A percentile compares a stretch with the other conserved stretches of the same genome.
Evolutionary conservation across 1,140 invertebrate genomes (phyloP).

Genomic region (Lasioglossum albipes): DNA sequence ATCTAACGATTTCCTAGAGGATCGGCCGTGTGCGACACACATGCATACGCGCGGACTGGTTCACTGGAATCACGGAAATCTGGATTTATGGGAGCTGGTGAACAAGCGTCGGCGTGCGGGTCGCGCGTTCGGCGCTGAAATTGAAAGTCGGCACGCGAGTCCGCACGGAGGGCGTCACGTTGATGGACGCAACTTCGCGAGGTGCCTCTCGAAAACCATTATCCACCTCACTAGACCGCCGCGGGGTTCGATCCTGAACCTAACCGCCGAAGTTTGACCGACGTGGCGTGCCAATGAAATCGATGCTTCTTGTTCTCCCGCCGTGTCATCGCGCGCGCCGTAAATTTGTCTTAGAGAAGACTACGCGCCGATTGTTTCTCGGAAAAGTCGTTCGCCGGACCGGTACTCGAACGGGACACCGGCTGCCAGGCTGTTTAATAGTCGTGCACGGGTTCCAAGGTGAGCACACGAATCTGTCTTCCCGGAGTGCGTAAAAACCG

Average conservation of each 20-base stretch:
- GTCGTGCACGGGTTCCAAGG: conserved; percentile 28
- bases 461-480: conserved; percentile 51
- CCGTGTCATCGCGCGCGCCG: not conserved
- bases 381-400: conserved; percentile 10
- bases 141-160: conserved; percentile 38
- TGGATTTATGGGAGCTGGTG: conserved; percentile 30
- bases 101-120: not conserved
- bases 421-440: too few relatives aligned
- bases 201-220: not conserved
- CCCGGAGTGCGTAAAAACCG: conserved; percentile 47
- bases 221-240: not conserved
- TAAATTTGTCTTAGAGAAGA: not conserved
- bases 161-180: not conserved
- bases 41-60: conserved; percentile 20
- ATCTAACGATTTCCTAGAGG: conserved; percentile 5
- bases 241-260: too few relatives aligned
- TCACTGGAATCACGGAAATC: conserved; percentile 44
- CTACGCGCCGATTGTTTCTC: not conserved
- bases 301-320: not conserved
- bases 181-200: not conserved
- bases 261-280: not conserved
- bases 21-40: not conserved
- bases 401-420: not conserved
- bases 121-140: conserved; percentile 6
- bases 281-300: not conserved